Conservation (phyloP, 92 coral and sea anemone genomes). For the Paragorgia papillata region DNA sequence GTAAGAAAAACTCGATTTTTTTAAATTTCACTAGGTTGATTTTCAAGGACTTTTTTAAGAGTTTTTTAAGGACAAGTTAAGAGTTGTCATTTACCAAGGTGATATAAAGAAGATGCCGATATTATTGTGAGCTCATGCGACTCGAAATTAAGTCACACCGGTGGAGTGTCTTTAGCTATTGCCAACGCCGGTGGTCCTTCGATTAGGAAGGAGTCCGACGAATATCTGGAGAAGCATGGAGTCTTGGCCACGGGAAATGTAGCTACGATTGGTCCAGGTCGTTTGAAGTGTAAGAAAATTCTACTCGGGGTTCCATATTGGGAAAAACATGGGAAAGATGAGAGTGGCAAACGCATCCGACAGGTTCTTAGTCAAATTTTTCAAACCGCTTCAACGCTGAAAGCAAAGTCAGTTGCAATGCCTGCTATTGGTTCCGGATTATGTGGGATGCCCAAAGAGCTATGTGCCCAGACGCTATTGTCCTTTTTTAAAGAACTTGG, state of each 20-base stretch:
- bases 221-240: slow-evolving; percentile 57
- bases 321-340: slow-evolving; percentile 3
- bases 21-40: no score
- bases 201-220: slow-evolving; percentile 64
- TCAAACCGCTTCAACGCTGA: slow-evolving; percentile 24
- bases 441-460: slow-evolving; percentile 83
- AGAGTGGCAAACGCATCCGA: slow-evolving; percentile 19
- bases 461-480: slow-evolving; percentile 78
- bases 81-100: slow-evolving; percentile 17
- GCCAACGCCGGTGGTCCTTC: slow-evolving; percentile 58
- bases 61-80: no score
- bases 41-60: no score
- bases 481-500: slow-evolving; percentile 43
- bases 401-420: slow-evolving; percentile 64
- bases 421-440: slow-evolving; percentile 96
- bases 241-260: slow-evolving; percentile 60
- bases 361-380: slow-evolving; percentile 48
- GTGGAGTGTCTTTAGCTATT: slow-evolving; percentile 83
- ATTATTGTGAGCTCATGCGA: slow-evolving; percentile 91
- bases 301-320: slow-evolving; percentile 74
- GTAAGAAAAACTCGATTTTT: no score
- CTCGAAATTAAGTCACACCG: slow-evolving; percentile 78
- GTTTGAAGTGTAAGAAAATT: slow-evolving; percentile 60
- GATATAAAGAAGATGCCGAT: slow-evolving; percentile 85
- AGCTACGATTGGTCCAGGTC: slow-evolving; percentile 63